Conservation (phyloP, 2,113 vertebrate genomes). For the Scopus umbretta region DNA sequence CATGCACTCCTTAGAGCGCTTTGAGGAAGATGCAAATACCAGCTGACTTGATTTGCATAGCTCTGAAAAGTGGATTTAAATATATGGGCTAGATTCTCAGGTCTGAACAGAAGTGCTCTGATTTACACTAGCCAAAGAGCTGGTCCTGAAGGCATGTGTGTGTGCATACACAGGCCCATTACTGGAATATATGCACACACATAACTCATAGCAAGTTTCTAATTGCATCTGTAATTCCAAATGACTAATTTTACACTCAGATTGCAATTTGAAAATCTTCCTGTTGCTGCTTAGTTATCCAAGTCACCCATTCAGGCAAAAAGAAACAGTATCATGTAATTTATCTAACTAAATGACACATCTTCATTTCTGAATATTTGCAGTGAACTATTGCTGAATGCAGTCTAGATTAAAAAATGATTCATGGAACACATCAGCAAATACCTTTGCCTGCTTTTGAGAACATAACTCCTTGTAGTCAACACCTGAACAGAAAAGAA, state of each 20-base stretch:
- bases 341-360: neutral
- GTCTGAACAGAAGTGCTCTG: neutral
- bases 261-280: neutral
- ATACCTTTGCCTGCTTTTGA: neutral
- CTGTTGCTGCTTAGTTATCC: neutral
- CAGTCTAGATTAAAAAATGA: neutral
- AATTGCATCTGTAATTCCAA: neutral
- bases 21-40: neutral
- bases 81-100: neutral
- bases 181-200: neutral
- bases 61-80: neutral
- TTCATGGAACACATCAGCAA: neutral
- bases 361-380: neutral
- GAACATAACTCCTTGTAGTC: neutral
- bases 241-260: neutral
- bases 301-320: neutral
- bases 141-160: neutral
- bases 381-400: neutral
- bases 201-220: neutral
- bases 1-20: neutral
- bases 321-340: neutral
- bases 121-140: neutral
- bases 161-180: rapidly evolving
- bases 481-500: neutral
- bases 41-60: neutral